Conservation (phyloP, 2,113 vertebrate species). For the Trichomycterus rosablanca region DNA sequence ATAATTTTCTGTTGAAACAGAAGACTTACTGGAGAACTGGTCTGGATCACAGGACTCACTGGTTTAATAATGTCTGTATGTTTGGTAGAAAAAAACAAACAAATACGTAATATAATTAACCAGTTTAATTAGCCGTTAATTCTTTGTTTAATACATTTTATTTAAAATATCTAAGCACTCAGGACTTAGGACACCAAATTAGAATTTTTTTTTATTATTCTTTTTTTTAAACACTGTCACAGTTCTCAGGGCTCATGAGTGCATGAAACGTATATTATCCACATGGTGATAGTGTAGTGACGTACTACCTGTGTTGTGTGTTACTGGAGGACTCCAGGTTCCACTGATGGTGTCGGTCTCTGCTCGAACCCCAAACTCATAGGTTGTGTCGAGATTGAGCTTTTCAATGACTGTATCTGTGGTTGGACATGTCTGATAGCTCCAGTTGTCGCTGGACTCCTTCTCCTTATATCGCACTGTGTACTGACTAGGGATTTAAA, state of each 20-base stretch:
- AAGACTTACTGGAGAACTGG: too few species aligned
- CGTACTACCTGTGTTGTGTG: constrained; percentile 78
- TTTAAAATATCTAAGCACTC: too few species aligned
- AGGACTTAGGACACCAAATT: too few species aligned
- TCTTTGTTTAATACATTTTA: too few species aligned
- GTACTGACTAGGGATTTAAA: constrained; percentile 73
- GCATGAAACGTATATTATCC: too few species aligned
- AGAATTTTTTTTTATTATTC: too few species aligned
- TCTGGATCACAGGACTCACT: too few species aligned
- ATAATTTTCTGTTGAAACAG: background rate
- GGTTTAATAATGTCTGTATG: constrained; percentile 5
- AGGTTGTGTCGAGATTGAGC: constrained; percentile 82
- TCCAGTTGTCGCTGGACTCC: constrained; percentile 77
- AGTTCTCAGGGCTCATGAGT: too few species aligned
- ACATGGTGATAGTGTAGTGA: too few species aligned
- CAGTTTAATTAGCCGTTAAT: too few species aligned
- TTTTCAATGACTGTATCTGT: constrained; percentile 88
- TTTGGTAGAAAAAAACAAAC: constrained; percentile 19
- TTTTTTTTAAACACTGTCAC: too few species aligned
- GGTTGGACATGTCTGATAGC: constrained; percentile 87
- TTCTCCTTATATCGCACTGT: constrained; percentile 92
- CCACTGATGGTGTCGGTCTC: constrained; percentile 68
- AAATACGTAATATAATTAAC: too few species aligned
- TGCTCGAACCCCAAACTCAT: constrained; percentile 91
- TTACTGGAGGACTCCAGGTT: constrained; percentile 82